Base-by-base conservation (phyloP, 1,140 invertebrate species). In the Nylanderia fulva region DNA sequence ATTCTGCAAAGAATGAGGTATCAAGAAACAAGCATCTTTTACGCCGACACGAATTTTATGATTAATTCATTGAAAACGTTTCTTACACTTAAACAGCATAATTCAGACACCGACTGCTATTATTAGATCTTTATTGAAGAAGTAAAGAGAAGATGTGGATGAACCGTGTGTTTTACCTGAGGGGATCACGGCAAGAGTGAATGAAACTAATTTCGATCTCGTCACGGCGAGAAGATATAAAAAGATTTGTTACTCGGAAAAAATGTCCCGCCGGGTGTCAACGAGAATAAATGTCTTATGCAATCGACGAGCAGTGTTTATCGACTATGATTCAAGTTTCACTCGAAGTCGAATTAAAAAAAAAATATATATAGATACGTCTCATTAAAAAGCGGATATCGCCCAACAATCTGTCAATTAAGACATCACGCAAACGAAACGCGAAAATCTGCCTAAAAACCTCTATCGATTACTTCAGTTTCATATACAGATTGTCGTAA, bases 341-440 rank as follows among this genome's bases (percentile, higher is more conserved):
- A 89, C 88, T 85, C 52, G 71, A 39, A 24, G 24, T 29, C 39
- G 33, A 85, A 88, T 74, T 63, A 61, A 83, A 13, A 45, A 45
- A 68, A 86, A 79, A 87, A 88, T 58, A 68, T 71, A 13, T 15
- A 21, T 56, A 84, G 63, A 85, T 75, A 87, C 54, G 74, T 48
- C 83, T 75, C 68, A 88, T 91, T 91, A 91, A 89, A 91, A 91
- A 91, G 90, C 84, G 87, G 90, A 68, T 75, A 75, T 56, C 79
- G 61, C 42, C 42, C 61, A 80, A 77, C 76, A 91, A 85, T 87
- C 85, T 76, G 84, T 90, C 87, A 45, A 91, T 91, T 86, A 89
- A 84, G 85, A 90, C 39, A 72, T 86, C 58, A 58, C 45, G 48
- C 72, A 39, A 48, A n/a, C 9, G 9, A 64, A 11, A 69, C n/a